Conservation (phyloP, 2,888 invertebrate genomes). For the Beris morrisii region DNA sequence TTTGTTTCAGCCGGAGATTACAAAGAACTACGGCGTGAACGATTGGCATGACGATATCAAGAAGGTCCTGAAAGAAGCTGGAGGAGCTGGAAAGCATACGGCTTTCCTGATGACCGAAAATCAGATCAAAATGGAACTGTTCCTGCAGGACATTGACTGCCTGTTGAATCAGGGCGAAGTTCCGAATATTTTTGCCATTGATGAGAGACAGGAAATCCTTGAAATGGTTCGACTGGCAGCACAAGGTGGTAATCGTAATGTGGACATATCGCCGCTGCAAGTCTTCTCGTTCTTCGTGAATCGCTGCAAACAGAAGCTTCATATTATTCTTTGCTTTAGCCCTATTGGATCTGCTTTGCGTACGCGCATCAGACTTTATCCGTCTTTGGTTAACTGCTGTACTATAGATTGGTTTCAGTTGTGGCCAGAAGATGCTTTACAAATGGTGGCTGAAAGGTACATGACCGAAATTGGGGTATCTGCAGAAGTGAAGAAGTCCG, state of each 20-base stretch:
- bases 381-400: constrained; percentile 88
- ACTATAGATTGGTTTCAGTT: constrained; percentile 93
- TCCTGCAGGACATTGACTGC: constrained; percentile 87
- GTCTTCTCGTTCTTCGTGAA: constrained; percentile 81
- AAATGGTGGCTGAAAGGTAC: constrained; percentile 79
- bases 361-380: constrained; percentile 80
- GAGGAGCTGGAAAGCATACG: constrained; percentile 72
- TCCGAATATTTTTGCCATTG: constrained; percentile 82
- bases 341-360: constrained; percentile 82
- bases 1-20: constrained; percentile 82
- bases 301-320: constrained; percentile 77
- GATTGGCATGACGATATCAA: constrained; percentile 91
- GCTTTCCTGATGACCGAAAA: constrained; percentile 87
- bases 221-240: constrained; percentile 72
- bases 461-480: constrained; percentile 67
- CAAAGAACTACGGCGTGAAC: constrained; percentile 72
- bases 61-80: constrained; percentile 73
- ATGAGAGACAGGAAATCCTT: constrained; percentile 77
- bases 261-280: constrained; percentile 78
- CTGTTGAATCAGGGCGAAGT: constrained; percentile 87
- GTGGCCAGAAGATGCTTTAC: constrained; percentile 83
- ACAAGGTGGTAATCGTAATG: constrained; percentile 80
- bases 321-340: constrained; percentile 75
- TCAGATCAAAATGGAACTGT: constrained; percentile 83
- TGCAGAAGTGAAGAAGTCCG: constrained; percentile 62